These are phyloP conservation scores for Unio delphinus DNA, from an alignment of 2,888 invertebrate species.

Conservation along the genomic window DNA sequence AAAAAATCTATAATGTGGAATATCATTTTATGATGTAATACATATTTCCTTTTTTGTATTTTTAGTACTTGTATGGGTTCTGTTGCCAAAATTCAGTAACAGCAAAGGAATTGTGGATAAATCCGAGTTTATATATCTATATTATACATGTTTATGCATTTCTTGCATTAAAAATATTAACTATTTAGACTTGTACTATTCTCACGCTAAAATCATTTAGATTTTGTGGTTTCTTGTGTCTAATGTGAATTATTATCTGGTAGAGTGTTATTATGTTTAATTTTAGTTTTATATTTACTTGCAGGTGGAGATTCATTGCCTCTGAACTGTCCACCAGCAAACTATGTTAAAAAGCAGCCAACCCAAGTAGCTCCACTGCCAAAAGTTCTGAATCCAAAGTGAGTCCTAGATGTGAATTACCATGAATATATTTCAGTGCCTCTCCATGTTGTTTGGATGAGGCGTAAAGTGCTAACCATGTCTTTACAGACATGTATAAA, in stretches of 20 bases:
- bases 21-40: background rate
- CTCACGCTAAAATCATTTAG: too few species aligned
- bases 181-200: too few species aligned
- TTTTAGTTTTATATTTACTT: slow-evolving; percentile 10
- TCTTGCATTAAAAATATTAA: too few species aligned
- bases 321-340: slow-evolving; percentile 55
- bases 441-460: background rate
- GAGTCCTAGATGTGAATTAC: slow-evolving; percentile 10
- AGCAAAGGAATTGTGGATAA: too few species aligned
- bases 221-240: too few species aligned
- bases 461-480: too few species aligned
- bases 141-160: too few species aligned
- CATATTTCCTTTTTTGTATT: background rate
- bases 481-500: too few species aligned
- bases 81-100: too few species aligned
- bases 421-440: background rate
- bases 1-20: background rate
- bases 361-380: slow-evolving; percentile 35
- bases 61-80: background rate
- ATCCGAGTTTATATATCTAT: too few species aligned
- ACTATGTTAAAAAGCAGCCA: slow-evolving; percentile 51
- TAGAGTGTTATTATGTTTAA: background rate
- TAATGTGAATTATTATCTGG: too few species aligned
- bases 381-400: slow-evolving; percentile 64
- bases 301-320: slow-evolving; percentile 62